Evolutionary conservation across 2,888 invertebrate genomes (phyloP), one percentile per base, ranked within the genome.

Genomic region (Strigamia crassipes): DNA sequence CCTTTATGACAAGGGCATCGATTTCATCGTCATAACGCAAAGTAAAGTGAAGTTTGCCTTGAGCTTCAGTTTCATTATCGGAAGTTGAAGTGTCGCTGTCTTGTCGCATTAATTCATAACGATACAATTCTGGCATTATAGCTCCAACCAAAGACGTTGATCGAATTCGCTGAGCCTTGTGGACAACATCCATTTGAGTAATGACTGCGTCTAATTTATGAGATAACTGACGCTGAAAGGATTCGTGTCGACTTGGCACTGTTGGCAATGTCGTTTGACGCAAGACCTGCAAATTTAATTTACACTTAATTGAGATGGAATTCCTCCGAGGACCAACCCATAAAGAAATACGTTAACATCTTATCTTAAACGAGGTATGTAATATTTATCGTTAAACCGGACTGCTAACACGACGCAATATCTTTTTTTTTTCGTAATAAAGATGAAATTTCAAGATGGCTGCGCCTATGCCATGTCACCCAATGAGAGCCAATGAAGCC

Each of bases 221-320:
- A 0, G 94, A 94, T 46, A 94, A 90, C 87, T 94, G 94, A 0
- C 94, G 90, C 86, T 94, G 94, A 87, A 94, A 94, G 78, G 92
- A 92, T 87, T 93, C 94, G 87, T 94, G 94, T 34, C 94, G 90
- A 77, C 93, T 93, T 8, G 94, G 94, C 6, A 94, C 94, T 80
- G 93, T 93, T 1, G 94, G 94, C 38, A 94, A 88, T 0, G 94
- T 94, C 0, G 94, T 94, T 89, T 94, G 94, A 10, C 94, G 91
- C 18, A 94, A 89, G n/a, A 94, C 93, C 92, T 93, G 42, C 31
- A 56, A 56, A 81, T 46, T 23, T 46, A 51, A 21, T 34, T 78
- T 78, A 21, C 79, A 9, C 23, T 78, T 23, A 34, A 12, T 27
- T 8, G 10, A 81, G 27, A 18, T 18, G 1, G 42, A 79, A 9